These are phyloP conservation scores for Epinotia nisella DNA, from an alignment of 2,888 invertebrate genomes.

Conservation along the genomic window DNA sequence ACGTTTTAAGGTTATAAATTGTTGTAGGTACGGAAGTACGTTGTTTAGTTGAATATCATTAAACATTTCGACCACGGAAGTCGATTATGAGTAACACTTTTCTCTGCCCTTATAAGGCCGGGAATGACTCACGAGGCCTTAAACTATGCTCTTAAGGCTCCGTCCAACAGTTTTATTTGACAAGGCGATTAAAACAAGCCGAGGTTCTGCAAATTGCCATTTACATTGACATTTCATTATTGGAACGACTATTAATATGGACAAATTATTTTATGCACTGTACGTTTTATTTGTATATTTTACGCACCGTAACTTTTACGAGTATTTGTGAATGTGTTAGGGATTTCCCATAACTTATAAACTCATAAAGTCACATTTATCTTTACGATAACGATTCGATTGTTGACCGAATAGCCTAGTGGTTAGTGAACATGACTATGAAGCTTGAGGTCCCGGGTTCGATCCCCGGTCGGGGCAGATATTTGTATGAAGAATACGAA, in stretches of 20 bases:
- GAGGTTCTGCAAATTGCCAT: conserved; percentile 2
- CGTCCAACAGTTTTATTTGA: conserved; percentile 34
- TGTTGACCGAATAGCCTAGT: too few species aligned
- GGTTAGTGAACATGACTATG: too few species aligned
- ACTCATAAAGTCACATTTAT: too few species aligned
- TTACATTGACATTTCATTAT: conserved; percentile 28
- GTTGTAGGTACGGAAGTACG: too few species aligned
- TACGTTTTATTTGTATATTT: not conserved
- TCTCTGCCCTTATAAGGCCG: conserved; percentile 32
- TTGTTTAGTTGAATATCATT: not conserved
- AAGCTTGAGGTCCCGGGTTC: too few species aligned
- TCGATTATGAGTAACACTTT: conserved; percentile 33
- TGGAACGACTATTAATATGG: not conserved
- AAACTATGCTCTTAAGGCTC: conserved; percentile 40
- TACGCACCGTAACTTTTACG: not conserved
- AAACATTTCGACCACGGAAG: conserved; percentile 21
- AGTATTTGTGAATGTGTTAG: too few species aligned
- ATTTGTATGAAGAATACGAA: too few species aligned
- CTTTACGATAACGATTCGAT: too few species aligned
- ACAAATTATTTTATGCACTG: conserved; percentile 6
- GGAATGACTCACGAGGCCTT: conserved; percentile 35
- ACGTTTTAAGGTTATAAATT: too few species aligned
- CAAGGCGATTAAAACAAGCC: conserved; percentile 17
- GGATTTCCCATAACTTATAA: too few species aligned
- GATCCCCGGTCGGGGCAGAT: too few species aligned